Conservation (phyloP, 2,888 invertebrate species). For the Danaus chrysippus region DNA sequence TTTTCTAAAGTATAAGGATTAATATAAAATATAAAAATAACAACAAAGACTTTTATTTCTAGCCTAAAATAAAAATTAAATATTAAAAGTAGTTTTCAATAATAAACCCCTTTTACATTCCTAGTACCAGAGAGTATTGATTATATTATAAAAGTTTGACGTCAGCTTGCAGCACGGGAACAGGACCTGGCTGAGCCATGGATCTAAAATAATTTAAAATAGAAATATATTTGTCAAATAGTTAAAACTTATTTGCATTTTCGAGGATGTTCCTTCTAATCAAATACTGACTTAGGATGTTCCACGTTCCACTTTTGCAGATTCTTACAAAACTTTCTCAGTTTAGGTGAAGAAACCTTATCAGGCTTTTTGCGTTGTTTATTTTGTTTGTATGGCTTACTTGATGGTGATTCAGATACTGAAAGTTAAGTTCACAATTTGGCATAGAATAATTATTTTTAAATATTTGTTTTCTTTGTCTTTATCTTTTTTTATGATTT, state of each 20-base stretch:
- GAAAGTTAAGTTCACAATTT: background rate
- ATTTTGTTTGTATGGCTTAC: background rate
- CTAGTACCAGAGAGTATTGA: too few species aligned
- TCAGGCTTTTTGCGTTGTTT: background rate
- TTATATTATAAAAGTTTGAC: too few species aligned
- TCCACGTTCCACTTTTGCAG: constrained; percentile 42
- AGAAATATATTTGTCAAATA: background rate
- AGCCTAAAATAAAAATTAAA: too few species aligned
- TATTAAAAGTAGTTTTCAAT: too few species aligned
- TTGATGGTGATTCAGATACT: background rate
- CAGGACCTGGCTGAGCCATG: too few species aligned
- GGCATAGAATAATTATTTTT: background rate
- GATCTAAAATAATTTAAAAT: background rate
- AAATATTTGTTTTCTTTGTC: background rate
- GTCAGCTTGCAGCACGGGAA: too few species aligned
- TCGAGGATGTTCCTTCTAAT: too few species aligned
- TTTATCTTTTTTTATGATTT: too few species aligned
- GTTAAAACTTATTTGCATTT: background rate
- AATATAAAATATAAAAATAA: too few species aligned
- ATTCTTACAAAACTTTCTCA: constrained; percentile 29
- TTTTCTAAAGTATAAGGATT: too few species aligned
- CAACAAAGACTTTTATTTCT: too few species aligned
- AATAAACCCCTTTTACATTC: too few species aligned
- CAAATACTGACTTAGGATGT: constrained; percentile 42
- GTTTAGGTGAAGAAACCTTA: constrained; percentile 1